Evolutionary conservation across 2,113 vertebrate species (phyloP).

Genomic region (Sciurus niger): DNA sequence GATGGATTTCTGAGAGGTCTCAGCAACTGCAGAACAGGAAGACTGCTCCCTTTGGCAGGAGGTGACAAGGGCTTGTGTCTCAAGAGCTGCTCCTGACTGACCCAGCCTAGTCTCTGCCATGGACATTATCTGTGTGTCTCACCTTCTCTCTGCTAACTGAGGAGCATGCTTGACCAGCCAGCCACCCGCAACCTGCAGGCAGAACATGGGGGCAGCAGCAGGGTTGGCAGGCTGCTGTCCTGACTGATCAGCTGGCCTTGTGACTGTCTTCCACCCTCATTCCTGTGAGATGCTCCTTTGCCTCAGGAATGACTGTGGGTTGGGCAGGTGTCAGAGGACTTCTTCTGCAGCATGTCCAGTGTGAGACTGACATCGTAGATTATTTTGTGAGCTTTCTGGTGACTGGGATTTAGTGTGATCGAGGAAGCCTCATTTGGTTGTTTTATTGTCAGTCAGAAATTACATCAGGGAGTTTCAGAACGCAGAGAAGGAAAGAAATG

Average conservation of each 20-base stretch:
- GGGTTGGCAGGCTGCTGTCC: too few relatives aligned
- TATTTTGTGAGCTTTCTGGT: neutral
- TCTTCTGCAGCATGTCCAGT: accelerated
- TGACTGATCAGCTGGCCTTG: neutral
- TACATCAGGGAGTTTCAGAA: neutral
- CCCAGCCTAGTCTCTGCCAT: neutral
- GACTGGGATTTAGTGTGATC: neutral
- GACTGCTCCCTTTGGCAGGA: neutral
- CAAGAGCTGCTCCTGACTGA: neutral
- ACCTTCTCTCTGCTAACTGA: neutral
- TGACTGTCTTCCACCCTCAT: neutral
- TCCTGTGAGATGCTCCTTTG: neutral
- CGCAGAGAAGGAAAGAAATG: neutral
- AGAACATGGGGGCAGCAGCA: neutral
- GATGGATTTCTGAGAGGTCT: neutral
- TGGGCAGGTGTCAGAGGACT: neutral
- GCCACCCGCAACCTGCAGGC: neutral
- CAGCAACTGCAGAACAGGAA: neutral
- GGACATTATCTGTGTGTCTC: neutral
- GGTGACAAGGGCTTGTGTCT: neutral
- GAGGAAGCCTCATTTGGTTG: neutral
- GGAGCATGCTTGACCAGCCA: neutral
- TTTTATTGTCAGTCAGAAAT: neutral
- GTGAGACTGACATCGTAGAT: neutral
- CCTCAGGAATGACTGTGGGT: neutral